Evolutionary conservation across 2,113 vertebrate genomes (phyloP), one percentile per base, ranked within the genome.

Genomic region (Panthera tigris): DNA sequence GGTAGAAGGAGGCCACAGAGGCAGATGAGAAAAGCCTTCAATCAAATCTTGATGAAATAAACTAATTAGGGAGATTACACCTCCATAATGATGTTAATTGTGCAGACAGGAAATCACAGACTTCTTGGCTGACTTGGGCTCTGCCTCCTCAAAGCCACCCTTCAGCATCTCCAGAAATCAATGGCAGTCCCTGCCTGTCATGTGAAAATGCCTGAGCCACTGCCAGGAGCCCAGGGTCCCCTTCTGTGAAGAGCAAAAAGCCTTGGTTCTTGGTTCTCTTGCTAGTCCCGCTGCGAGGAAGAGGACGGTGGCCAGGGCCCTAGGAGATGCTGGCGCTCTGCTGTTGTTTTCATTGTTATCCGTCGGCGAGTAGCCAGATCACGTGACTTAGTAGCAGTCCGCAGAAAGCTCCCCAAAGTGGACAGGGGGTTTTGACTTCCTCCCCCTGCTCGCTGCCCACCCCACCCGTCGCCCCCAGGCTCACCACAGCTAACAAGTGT

Each of bases 31-130:
- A 97, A 84, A 91, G 88, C 85, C 97, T 97, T 87, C 98, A 97
- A 91, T 97, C 0, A 41, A 97, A 98, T 83, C 91, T 98, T 98
- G 95, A 98, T 96, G 80, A 97, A 98, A 98, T 97, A 97, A 98
- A 98, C 97, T 98, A 98, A 98, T 98, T 98, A 97, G 97, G 89
- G 97, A 97, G 98, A 98, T 98, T 97, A 98, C 93, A 98, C 90
- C 91, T 98, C 90, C 96, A 83, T 98, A 97, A 98, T 94, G 91
- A 97, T 48, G 92, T 94, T 97, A 98, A 98, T 66, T 41, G 71
- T 92, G 71, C 66, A 98, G 94, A 93, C 78, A 97, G 89, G 95
- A 97, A 98, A 97, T 68, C 78, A 29, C 45, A 0, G 12, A 48
- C 61, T 97, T 96, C 83, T 65, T 48, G 79, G 74, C 36, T 89